These are phyloP conservation scores for Prunella himalayana DNA, from an alignment of 2,113 vertebrate genomes.

Conservation along the genomic window DNA sequence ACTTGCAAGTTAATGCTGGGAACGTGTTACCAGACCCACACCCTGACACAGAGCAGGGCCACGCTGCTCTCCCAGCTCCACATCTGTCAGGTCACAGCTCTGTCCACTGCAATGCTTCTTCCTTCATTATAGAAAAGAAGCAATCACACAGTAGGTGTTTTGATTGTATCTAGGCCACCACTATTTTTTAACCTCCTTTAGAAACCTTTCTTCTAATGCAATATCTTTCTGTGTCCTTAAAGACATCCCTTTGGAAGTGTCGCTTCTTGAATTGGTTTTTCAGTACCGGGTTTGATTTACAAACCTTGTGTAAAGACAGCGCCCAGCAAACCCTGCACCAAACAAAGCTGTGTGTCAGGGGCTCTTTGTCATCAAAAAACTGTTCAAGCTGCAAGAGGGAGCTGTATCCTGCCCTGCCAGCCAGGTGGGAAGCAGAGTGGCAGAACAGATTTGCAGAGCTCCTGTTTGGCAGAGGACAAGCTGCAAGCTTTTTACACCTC, in stretches of 20 bases:
- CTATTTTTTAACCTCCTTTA: not conserved
- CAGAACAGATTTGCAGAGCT: not conserved
- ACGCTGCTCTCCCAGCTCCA: accelerated
- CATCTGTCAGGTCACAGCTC: not conserved
- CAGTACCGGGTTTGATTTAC: not conserved
- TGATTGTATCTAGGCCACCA: slow-evolving; percentile 3
- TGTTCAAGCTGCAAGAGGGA: not conserved
- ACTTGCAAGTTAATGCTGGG: not conserved
- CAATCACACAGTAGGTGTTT: not conserved
- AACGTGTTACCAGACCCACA: not conserved
- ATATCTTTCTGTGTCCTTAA: not conserved
- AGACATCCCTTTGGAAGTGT: not conserved
- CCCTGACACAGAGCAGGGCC: accelerated
- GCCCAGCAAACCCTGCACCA: not conserved
- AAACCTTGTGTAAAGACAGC: not conserved
- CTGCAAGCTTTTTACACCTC: not conserved
- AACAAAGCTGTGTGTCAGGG: not conserved
- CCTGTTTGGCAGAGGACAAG: not conserved
- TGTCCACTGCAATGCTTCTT: not conserved
- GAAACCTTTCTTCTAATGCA: not conserved
- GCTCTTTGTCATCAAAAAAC: not conserved
- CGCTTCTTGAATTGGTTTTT: not conserved
- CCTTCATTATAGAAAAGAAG: not conserved
- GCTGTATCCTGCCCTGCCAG: not conserved
- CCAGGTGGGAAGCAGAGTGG: not conserved